Evolutionary conservation across 1,140 invertebrate genomes (phyloP).

Genomic region (Ceratoteleas bidentatus): DNA sequence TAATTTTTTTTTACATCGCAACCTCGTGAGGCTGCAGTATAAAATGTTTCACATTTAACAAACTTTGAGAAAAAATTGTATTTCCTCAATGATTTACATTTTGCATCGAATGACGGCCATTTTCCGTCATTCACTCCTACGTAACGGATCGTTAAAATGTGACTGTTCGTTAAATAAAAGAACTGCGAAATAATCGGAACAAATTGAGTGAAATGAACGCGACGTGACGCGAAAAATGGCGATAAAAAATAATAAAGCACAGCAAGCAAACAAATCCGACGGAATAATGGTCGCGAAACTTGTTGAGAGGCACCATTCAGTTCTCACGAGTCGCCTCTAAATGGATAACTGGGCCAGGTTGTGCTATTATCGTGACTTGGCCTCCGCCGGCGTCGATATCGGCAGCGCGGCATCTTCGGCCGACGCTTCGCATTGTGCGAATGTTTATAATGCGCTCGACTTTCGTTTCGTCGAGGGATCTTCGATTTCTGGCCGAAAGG

Average conservation of each 20-base stretch:
- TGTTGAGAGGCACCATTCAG: conserved; percentile 57
- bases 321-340: conserved; percentile 68
- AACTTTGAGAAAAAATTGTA: no score
- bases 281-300: conserved; percentile 57
- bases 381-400: conserved; percentile 31
- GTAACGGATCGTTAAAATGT: no score
- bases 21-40: no score
- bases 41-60: no score
- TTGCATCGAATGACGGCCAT: no score
- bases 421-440: conserved; percentile 43
- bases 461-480: no score
- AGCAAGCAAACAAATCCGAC: conserved; percentile 44
- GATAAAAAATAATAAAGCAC: conserved; percentile 11
- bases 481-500: no score
- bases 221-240: conserved; percentile 18
- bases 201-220: conserved; percentile 3
- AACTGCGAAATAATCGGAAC: background rate
- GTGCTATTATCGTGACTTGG: conserved; percentile 74
- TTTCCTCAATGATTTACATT: no score
- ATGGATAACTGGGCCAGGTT: conserved; percentile 76
- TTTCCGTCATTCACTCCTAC: no score
- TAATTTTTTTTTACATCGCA: no score
- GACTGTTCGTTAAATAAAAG: no score
- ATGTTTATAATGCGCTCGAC: conserved; percentile 9
- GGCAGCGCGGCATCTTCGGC: conserved; percentile 37